Evolutionary conservation across 1,140 invertebrate genomes (phyloP), one percentile per base, ranked within the genome.

Genomic region (Drosophila kurseongensis): DNA sequence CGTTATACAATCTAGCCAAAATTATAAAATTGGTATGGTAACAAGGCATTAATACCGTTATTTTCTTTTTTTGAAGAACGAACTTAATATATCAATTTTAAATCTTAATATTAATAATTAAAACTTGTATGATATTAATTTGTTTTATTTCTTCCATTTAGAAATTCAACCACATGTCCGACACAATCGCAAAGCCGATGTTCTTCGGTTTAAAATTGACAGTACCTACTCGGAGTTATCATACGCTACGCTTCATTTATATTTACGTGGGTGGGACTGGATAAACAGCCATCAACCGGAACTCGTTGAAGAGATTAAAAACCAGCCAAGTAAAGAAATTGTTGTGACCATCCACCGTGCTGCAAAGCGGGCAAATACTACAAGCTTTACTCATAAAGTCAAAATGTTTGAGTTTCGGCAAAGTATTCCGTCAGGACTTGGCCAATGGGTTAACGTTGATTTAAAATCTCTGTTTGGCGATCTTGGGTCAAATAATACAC

Each of bases 401-500:
- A 91, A 92, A 66, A 71, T 91, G 12, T 76, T 79, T 8, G 91
- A 92, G 29, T 80, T 82, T 36, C 72, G 69, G 4, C 88, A 81
- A 27, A 78, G 73, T 32, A 91, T 92, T 57, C 91, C 91, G n/a
- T 68, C 72, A 23, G 92, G 94, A 5, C 80, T 91, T 9, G 96
- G 96, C 0, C 94, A 94, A 50, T 97, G 96, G 96, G 89, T 97
- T 9, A 94, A 94, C 61, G 93, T 97, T 10, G 96, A 97, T 76
- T 93, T 97, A 0, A 95, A 95, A n/a, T 94, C 94, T n/a, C 94
- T 96, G 91, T 94, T 97, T 2, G 93, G 94, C 27, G 40, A 48
- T 36, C 95, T 95, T 96, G 90, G 95, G 78, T 95, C 95, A 1
- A 93, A 95, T 45, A 95, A 95, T 58, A 96, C 96, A 78, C 93